Percentiles rank a stretch among this genome's conserved stretches.
Conservation (phyloP, 2,797 vertebrate genomes). For the Remorina albescens region DNA sequence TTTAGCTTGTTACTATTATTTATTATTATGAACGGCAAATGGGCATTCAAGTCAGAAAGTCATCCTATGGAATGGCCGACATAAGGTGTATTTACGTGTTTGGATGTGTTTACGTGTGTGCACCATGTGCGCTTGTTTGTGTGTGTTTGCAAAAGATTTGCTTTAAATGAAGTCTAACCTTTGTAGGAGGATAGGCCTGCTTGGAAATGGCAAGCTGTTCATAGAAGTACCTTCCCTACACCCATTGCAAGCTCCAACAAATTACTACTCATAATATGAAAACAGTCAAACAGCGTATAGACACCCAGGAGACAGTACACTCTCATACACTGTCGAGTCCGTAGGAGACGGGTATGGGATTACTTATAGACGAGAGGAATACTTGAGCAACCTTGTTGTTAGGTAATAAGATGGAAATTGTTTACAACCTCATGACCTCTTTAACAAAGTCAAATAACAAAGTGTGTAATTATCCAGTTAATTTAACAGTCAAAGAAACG, state of each 20-base stretch:
- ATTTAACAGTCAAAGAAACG: conserved; percentile 28
- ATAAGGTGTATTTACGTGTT: too few relatives aligned
- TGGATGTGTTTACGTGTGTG: conserved; percentile 20
- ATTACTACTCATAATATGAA: conserved; percentile 73
- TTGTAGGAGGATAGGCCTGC: conserved; percentile 66
- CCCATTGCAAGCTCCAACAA: conserved; percentile 58
- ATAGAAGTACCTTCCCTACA: conserved; percentile 71
- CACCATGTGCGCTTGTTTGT: conserved; percentile 53
- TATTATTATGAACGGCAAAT: conserved; percentile 65
- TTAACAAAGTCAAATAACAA: too few relatives aligned
- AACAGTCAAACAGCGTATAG: conserved; percentile 67
- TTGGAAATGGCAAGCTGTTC: conserved; percentile 83
- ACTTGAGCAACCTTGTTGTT: conserved; percentile 25
- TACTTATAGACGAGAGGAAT: conserved; percentile 29
- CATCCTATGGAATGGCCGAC: conserved; percentile 47
- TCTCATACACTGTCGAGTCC: conserved; percentile 8
- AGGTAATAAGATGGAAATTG: conserved; percentile 25
- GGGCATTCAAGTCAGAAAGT: conserved; percentile 55
- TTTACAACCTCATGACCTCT: too few relatives aligned
- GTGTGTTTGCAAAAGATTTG: conserved; percentile 77
- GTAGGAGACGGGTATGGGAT: conserved; percentile 23
- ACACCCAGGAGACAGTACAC: conserved; percentile 30
- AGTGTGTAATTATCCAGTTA: conserved; percentile 1
- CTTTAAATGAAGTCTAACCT: conserved; percentile 84
- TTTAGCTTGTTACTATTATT: conserved; percentile 54